Evolutionary conservation across 2,113 vertebrate species (phyloP).

Genomic region (Psilopogon haemacephalus): DNA sequence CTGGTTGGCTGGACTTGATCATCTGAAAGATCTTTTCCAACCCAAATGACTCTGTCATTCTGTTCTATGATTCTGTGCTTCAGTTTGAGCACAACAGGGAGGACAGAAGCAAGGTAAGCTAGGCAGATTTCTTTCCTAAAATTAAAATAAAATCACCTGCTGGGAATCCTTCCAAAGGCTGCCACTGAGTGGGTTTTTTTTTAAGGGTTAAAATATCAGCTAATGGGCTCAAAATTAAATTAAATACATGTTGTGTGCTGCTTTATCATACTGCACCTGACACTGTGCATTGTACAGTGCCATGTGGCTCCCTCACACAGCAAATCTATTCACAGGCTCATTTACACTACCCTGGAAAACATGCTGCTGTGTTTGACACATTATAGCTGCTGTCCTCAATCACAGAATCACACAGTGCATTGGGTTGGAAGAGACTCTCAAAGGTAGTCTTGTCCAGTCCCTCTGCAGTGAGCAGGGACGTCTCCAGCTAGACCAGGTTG

Average conservation of each 20-base stretch:
- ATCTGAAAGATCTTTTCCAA: too few species aligned
- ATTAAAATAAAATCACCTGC: background rate
- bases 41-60: too few species aligned
- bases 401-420: too few species aligned
- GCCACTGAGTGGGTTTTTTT: background rate
- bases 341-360: background rate
- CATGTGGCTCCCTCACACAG: background rate
- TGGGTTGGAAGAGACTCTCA: too few species aligned
- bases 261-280: background rate
- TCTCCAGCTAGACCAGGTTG: too few species aligned
- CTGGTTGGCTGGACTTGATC: too few species aligned
- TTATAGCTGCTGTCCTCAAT: background rate
- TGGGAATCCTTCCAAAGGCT: background rate
- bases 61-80: too few species aligned
- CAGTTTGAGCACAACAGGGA: fast-evolving
- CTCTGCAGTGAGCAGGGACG: too few species aligned
- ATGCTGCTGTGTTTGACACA: background rate
- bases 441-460: too few species aligned
- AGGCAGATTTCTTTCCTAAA: too few species aligned
- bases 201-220: background rate
- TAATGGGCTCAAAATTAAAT: background rate
- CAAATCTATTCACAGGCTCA: background rate
- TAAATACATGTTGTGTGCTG: background rate
- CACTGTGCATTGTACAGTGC: background rate
- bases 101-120: background rate